phyloP scores from a whole-genome alignment of 2,888 invertebrate species.

The Xanthia icteritia region DNA sequence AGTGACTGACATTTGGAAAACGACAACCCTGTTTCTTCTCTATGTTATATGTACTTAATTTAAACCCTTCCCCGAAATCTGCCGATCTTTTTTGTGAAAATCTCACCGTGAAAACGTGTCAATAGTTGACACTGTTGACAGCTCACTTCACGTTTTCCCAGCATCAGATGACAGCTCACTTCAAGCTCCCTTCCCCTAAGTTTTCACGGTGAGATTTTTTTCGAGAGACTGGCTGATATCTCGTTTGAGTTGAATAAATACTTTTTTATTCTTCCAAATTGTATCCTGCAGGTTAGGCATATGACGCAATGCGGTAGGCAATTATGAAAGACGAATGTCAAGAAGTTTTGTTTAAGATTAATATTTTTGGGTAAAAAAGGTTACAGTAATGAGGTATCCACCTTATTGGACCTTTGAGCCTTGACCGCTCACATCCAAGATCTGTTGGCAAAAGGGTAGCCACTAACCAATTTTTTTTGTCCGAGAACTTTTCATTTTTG shows the following conservation, averaged over 20 bases:
- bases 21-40: background rate
- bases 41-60: background rate
- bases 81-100: no score
- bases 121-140: no score
- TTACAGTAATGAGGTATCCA: background rate
- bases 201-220: no score
- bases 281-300: constrained; percentile 13
- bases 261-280: background rate
- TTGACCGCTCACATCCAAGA: constrained; percentile 21
- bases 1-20: background rate
- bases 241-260: background rate
- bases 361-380: constrained; percentile 1
- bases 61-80: background rate
- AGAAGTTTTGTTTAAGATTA: constrained; percentile 15
- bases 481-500: constrained; percentile 34
- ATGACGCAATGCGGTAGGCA: constrained; percentile 30
- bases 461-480: constrained; percentile 10
- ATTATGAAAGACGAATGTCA: constrained; percentile 12
- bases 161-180: no score
- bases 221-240: no score
- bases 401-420: background rate
- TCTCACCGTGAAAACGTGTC: no score
- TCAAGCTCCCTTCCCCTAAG: no score
- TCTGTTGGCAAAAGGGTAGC: constrained; percentile 22
- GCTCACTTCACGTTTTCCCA: no score